These are phyloP conservation scores for Pandemis corylana DNA, from an alignment of 2,888 invertebrate species.

Conservation along the genomic window DNA sequence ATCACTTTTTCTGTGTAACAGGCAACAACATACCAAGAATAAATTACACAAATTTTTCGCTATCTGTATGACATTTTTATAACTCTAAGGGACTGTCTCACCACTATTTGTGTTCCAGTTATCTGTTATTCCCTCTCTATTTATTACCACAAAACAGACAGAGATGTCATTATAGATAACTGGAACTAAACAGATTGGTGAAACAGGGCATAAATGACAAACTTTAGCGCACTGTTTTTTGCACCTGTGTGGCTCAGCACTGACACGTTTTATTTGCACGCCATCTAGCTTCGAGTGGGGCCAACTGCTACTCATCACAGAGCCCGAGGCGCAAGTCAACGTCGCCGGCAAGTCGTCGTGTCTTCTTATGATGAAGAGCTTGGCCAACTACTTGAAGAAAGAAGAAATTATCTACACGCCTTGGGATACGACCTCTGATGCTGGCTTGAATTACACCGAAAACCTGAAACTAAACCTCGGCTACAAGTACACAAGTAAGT, in stretches of 20 bases:
- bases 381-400: slow-evolving; percentile 85
- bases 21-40: not conserved
- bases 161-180: no score
- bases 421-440: slow-evolving; percentile 86
- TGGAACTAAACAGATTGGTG: no score
- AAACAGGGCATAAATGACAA: no score
- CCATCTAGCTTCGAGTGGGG: slow-evolving; percentile 88
- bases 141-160: no score
- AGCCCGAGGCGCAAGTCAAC: slow-evolving; percentile 87
- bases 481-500: slow-evolving; percentile 90
- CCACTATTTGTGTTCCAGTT: no score
- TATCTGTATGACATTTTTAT: not conserved
- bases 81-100: no score
- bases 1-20: slow-evolving; percentile 9
- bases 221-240: slow-evolving; percentile 51
- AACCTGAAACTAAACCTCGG: slow-evolving; percentile 88
- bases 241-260: slow-evolving; percentile 70
- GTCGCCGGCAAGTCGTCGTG: slow-evolving; percentile 90
- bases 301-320: slow-evolving; percentile 89
- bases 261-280: slow-evolving; percentile 70
- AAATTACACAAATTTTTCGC: no score
- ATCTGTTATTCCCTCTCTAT: no score
- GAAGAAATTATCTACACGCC: slow-evolving; percentile 80
- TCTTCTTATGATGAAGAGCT: slow-evolving; percentile 89
- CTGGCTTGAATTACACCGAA: slow-evolving; percentile 83